phyloP scores from a whole-genome alignment of 2,113 vertebrate genomes.

The Guaruba guarouba region DNA sequence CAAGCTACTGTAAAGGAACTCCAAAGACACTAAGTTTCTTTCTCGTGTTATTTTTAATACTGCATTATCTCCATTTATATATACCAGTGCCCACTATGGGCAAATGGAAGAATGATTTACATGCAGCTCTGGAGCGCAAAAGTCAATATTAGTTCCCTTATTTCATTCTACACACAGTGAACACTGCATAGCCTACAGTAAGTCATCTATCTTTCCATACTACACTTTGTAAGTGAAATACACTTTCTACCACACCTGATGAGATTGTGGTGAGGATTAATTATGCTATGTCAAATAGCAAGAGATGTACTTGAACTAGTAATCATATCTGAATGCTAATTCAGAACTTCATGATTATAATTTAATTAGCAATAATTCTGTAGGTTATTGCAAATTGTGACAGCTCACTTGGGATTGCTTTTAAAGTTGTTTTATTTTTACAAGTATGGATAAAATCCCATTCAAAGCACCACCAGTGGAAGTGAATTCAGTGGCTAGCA shows the following conservation, averaged over 20 bases:
- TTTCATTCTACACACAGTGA: background rate
- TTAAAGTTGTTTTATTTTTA: background rate
- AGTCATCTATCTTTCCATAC: background rate
- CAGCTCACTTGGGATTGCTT: background rate
- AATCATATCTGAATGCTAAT: background rate
- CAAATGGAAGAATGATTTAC: background rate
- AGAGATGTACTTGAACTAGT: background rate
- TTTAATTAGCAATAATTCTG: background rate
- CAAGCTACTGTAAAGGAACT: background rate
- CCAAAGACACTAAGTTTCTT: background rate
- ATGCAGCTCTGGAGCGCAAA: background rate
- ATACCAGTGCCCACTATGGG: background rate
- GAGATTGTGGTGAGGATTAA: background rate
- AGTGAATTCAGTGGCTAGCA: background rate
- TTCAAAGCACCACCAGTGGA: background rate
- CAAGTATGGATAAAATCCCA: background rate
- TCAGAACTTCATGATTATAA: background rate
- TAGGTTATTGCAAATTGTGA: background rate
- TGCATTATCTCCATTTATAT: background rate
- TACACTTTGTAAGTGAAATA: background rate
- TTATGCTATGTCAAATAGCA: background rate
- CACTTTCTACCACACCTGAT: background rate
- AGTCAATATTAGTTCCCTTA: background rate
- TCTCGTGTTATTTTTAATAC: background rate
- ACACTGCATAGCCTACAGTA: background rate